Base-by-base conservation (phyloP, 2,888 invertebrate species). In the Nomada flava region DNA sequence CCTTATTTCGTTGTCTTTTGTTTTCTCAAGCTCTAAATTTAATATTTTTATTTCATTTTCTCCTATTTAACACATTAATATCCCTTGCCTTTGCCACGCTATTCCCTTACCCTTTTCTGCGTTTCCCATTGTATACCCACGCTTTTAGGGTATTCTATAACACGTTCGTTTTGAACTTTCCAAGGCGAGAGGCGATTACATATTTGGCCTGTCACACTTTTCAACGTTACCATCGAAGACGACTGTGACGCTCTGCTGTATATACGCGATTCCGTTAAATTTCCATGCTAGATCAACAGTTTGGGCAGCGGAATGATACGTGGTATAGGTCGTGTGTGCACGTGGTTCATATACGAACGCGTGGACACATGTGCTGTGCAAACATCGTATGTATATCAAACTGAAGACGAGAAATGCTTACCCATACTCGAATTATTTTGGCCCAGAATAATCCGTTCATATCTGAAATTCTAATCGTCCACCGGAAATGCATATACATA, bases 261-360 rank as follows among this genome's bases (percentile, higher is more conserved):
- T 18, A 18, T 36, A 11, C 74, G 23, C 78, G 68, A 83, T 80
- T 72, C 74, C 71, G 77, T 65, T 78, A 65, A 84, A 84, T 78
- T 82, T 71, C 78, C 47, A 76, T 57, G 76, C 68, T 86, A 67
- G 77, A 88, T 82, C 77, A 87, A 87, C 88, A 87, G 74, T 79
- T 82, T 60, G 63, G 74, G 44, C 75, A 69, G 69, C 52, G 52
- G 60, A 65, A 75, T 71, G 74, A 52, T 78, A 73, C 59, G 15
- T 15, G 59, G 47, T 26, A 44, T 50, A 20, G 29, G 29, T 29
- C 15, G 44, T 63, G 53, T 47, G 47, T 57, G 52, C 57, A 36
- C n/a, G 26, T 42, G 47, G 26, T 47, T 23, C 47, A 36, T 68
- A 57, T 18, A 59, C 36, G 70, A 50, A 67, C 65, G 29, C 23